Evolutionary conservation across 2,113 vertebrate species (phyloP).

Genomic region (Siniperca knerii): DNA sequence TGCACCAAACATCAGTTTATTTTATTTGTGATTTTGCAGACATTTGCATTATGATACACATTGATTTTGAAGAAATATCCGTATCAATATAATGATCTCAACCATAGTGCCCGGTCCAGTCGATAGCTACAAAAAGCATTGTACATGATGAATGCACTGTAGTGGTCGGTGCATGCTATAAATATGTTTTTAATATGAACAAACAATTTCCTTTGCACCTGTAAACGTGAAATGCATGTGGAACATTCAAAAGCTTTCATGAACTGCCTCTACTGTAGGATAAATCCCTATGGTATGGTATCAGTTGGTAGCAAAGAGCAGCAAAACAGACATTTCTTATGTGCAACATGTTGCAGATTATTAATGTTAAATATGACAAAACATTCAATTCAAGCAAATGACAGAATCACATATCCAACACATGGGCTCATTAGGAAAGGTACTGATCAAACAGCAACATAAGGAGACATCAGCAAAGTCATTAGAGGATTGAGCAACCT

Average conservation of each 20-base stretch:
- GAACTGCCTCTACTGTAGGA: no score
- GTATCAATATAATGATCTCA: background rate
- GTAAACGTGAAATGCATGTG: background rate
- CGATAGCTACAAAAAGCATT: background rate
- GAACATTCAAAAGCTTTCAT: background rate
- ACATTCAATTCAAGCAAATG: slow-evolving; percentile 4
- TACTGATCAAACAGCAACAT: slow-evolving; percentile 51
- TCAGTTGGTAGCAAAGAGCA: background rate
- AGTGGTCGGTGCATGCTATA: background rate
- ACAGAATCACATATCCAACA: slow-evolving; percentile 14
- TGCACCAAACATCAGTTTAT: background rate
- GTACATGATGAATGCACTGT: background rate
- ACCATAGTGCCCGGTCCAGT: background rate
- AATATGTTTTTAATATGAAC: background rate
- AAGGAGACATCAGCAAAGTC: slow-evolving; percentile 21
- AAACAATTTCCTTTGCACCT: background rate
- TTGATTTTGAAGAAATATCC: background rate
- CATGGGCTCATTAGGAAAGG: slow-evolving; percentile 24
- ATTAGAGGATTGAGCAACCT: slow-evolving; percentile 29
- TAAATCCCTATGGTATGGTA: background rate
- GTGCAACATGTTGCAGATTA: background rate
- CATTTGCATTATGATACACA: background rate
- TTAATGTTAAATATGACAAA: slow-evolving; percentile 25
- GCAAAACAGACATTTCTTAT: background rate
- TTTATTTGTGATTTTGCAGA: background rate